These are phyloP conservation scores for Paracentrotus lividus DNA, from an alignment of 53 echinoderm and acorn worm genomes.

Conservation along the genomic window DNA sequence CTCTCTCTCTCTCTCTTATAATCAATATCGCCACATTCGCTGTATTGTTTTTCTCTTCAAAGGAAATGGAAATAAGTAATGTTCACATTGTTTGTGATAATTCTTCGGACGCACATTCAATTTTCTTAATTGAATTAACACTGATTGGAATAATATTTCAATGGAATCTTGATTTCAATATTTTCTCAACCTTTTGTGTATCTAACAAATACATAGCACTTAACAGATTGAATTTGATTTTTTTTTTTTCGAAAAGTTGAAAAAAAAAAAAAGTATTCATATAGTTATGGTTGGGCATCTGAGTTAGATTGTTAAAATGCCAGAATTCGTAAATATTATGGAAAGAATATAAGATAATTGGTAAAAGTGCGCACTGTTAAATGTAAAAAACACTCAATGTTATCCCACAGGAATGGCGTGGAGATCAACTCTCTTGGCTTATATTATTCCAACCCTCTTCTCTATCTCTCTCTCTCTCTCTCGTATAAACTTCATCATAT, in stretches of 20 bases:
- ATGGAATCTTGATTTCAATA: not conserved
- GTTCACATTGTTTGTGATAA: not conserved
- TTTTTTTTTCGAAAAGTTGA: not conserved
- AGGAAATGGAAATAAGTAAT: too few relatives aligned
- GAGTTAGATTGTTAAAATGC: too few relatives aligned
- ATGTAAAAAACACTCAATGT: too few relatives aligned
- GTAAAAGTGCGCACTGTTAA: too few relatives aligned
- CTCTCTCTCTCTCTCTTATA: constrained; percentile 6
- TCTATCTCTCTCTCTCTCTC: not conserved
- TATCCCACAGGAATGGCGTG: too few relatives aligned
- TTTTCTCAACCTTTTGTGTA: not conserved
- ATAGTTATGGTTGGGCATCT: too few relatives aligned
- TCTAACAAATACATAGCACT: not conserved
- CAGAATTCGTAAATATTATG: too few relatives aligned
- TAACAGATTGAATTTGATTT: not conserved
- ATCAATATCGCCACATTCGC: not conserved
- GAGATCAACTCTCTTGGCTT: not conserved
- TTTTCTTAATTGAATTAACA: not conserved
- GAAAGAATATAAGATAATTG: too few relatives aligned
- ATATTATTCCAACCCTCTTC: not conserved
- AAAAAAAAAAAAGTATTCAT: not conserved
- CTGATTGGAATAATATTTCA: not conserved
- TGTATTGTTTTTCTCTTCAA: too few relatives aligned
- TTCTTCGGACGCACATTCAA: not conserved
- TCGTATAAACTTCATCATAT: not conserved